Evolutionary conservation across 2,797 vertebrate species (phyloP), one percentile per base, ranked within the genome.

Genomic region (Kryptopterus vitreolus): DNA sequence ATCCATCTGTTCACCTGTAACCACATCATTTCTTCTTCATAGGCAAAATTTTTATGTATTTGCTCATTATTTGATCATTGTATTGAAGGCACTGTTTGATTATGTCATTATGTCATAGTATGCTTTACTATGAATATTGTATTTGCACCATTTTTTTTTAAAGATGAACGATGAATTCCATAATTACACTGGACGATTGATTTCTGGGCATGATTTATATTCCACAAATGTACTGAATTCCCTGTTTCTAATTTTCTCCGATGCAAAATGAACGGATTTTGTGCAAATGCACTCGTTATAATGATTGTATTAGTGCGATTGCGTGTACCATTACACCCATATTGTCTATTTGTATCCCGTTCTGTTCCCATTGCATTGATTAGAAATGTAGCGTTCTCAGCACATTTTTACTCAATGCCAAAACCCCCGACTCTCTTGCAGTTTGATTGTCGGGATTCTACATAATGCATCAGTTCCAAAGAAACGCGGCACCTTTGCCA

Each of bases 331-430:
- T 43, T 43, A 43, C 38, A 43, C 38, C 38, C 38, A 1, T 43
- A 26, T 13, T 68, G 65, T 68, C 18, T 68, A 48, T 46, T 68
- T 26, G 16, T 29, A 69, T 48, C 38, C n/a, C 4, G 13, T 69
- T 2, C 24, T 29, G n/a, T 13, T 69, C 43, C 15, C 43, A 18
- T 3, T 22, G 29, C 16, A 20, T 18, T 26, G 4, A 68, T 46
- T 26, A 48, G 35, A 52, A 71, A 71, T 62, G 20, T 58, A 63
- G 62, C 48, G 66, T 77, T 66, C 48, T 24, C n/a, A 43, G 48
- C 18, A 31, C 22, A 55, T 16, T 76, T 74, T 74, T 71, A 22
- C 13, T 35, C 53, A n/a, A 12, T 33, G 7, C 20, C 15, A 20
- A 52, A 52, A 7, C 16, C 48, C 0, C 9, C 11, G 24, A 52